Conservation (phyloP, 1,140 invertebrate genomes). For the Aphelenchoides avenae region DNA sequence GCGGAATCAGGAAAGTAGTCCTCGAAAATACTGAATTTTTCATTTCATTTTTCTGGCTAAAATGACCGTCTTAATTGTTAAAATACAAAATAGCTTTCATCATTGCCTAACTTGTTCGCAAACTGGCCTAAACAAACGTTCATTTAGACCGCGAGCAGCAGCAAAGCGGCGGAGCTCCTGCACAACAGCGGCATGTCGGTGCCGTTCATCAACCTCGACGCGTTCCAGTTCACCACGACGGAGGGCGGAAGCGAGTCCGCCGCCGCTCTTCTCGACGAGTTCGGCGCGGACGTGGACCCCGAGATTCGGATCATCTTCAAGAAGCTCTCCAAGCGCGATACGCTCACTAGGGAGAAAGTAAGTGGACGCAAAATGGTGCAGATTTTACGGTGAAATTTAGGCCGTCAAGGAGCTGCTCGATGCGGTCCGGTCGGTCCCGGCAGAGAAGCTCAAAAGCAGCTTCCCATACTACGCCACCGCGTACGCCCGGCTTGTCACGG, state of each 20-base stretch:
- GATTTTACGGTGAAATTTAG: background rate
- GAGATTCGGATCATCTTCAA: conserved; percentile 37
- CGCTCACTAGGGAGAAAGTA: conserved; percentile 42
- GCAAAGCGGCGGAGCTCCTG: conserved; percentile 14
- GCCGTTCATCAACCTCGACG: conserved; percentile 22
- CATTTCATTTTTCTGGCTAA: too few species aligned
- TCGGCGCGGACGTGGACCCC: conserved; percentile 27
- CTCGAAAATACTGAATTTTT: too few species aligned
- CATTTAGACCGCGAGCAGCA: conserved; percentile 9
- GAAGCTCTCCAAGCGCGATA: conserved; percentile 33
- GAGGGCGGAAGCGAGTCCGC: background rate
- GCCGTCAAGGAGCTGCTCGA: conserved; percentile 21
- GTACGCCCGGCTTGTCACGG: conserved; percentile 15
- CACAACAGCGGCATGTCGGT: conserved; percentile 18
- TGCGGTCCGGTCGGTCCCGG: conserved; percentile 1
- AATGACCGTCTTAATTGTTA: too few species aligned
- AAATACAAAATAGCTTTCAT: too few species aligned
- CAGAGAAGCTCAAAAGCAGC: conserved; percentile 8
- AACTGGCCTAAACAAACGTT: too few species aligned
- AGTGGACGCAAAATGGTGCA: background rate
- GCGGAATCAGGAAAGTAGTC: too few species aligned
- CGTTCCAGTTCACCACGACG: background rate
- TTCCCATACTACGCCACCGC: conserved; percentile 19
- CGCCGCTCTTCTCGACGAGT: conserved; percentile 12
- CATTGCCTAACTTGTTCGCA: too few species aligned